Conservation (phyloP, 2,113 vertebrate genomes). For the Mellivora capensis region DNA sequence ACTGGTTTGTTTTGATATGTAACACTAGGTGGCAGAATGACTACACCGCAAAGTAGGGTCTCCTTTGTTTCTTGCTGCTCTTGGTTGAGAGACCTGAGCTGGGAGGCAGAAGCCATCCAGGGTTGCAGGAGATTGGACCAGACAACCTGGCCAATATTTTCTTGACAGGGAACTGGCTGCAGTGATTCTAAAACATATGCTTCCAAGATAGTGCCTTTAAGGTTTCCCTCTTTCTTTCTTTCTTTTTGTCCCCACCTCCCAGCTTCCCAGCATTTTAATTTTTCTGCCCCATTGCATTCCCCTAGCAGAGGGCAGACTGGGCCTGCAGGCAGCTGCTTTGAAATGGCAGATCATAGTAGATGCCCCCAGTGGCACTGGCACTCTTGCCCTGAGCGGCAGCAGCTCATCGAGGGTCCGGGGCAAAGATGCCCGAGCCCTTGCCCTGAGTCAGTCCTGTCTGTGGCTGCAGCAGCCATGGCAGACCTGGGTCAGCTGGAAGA, state of each 20-base stretch:
- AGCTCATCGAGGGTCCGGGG: neutral
- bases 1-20: neutral
- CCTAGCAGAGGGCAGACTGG: constrained; percentile 35
- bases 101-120: constrained; percentile 65
- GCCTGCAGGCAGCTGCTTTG: constrained; percentile 43
- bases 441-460: neutral
- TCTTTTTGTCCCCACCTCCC: neutral
- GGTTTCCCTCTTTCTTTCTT: constrained; percentile 47
- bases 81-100: neutral
- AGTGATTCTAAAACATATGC: constrained; percentile 69
- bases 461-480: neutral
- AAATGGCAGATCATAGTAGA: constrained; percentile 26
- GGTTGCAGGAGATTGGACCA: constrained; percentile 57
- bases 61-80: constrained; percentile 2
- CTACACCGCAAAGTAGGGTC: constrained; percentile 64
- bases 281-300: constrained; percentile 56
- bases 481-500: neutral
- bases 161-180: constrained; percentile 69
- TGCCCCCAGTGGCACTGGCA: neutral
- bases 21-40: constrained; percentile 85
- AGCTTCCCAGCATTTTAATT: constrained; percentile 26
- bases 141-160: constrained; percentile 68
- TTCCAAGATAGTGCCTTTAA: constrained; percentile 67
- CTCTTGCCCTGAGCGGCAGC: neutral
- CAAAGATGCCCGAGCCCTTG: neutral